Percentiles rank a stretch among this genome's conserved stretches.
Evolutionary conservation across 2,113 vertebrate species (phyloP).

Genomic region (Takifugu flavidus): DNA sequence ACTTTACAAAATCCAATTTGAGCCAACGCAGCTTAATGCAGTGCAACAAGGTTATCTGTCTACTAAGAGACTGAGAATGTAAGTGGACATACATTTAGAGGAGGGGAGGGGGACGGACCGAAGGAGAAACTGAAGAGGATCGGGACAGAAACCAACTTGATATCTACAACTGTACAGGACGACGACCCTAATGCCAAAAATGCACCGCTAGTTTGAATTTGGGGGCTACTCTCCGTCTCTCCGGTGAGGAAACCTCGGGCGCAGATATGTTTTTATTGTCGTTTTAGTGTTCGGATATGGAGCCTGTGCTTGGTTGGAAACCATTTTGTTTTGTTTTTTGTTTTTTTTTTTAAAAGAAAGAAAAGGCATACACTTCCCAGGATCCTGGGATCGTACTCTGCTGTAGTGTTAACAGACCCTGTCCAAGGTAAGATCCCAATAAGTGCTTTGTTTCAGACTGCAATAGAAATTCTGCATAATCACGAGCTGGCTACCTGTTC

Average conservation of each 20-base stretch:
- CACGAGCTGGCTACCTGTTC: conserved; percentile 65
- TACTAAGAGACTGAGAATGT: conserved; percentile 18
- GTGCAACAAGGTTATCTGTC: conserved; percentile 27
- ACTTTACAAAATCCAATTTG: conserved; percentile 41
- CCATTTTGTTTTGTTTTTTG: conserved; percentile 34
- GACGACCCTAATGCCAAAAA: conserved; percentile 19
- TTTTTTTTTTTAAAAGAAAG: conserved; percentile 9
- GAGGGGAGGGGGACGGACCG: neutral
- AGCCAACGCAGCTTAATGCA: conserved; percentile 19
- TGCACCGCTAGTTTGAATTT: conserved; percentile 31
- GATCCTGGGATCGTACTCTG: conserved; percentile 44
- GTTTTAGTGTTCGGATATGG: conserved; percentile 60
- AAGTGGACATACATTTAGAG: conserved; percentile 18
- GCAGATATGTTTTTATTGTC: conserved; percentile 21
- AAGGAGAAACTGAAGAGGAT: conserved; percentile 17
- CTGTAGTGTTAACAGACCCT: conserved; percentile 68
- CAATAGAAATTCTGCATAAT: conserved; percentile 71
- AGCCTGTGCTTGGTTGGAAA: conserved; percentile 72
- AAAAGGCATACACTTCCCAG: conserved; percentile 63
- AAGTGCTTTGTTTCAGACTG: conserved; percentile 69
- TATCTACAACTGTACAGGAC: conserved; percentile 52
- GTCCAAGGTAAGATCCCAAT: conserved; percentile 55
- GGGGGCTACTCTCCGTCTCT: conserved; percentile 26
- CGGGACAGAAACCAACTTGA: conserved; percentile 26
- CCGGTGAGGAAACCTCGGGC: conserved; percentile 25